Percentiles rank a stretch among this genome's conserved stretches.
Evolutionary conservation across 2,113 vertebrate species (phyloP).

Genomic region (Gila orcuttii): DNA sequence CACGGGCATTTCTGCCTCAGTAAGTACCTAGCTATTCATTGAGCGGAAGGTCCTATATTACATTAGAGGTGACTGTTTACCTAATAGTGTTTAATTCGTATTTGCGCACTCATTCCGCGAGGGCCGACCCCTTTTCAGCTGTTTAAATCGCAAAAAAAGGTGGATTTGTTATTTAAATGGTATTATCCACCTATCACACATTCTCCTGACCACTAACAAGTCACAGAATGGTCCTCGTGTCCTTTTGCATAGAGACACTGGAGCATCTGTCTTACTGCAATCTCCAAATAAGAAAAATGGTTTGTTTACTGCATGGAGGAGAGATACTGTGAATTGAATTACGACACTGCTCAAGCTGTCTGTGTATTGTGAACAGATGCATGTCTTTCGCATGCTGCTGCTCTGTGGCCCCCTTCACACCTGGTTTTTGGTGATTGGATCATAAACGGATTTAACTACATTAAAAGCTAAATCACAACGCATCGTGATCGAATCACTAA

Average conservation of each 20-base stretch:
- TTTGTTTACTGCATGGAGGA: slow-evolving; percentile 54
- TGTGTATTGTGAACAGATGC: slow-evolving; percentile 43
- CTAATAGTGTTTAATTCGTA: slow-evolving; percentile 17
- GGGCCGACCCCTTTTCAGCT: slow-evolving; percentile 5
- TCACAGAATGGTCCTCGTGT: slow-evolving; percentile 35
- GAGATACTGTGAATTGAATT: slow-evolving; percentile 49
- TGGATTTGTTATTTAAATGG: slow-evolving; percentile 39
- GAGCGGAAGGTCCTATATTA: slow-evolving; percentile 12
- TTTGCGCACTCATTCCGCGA: not conserved
- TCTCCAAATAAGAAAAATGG: slow-evolving; percentile 51
- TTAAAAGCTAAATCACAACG: not conserved
- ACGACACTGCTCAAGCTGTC: slow-evolving; percentile 30
- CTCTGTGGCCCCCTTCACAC: slow-evolving; percentile 14
- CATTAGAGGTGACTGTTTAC: slow-evolving; percentile 30
- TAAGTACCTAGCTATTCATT: slow-evolving; percentile 23
- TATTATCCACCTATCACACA: slow-evolving; percentile 37
- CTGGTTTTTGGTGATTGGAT: slow-evolving; percentile 11
- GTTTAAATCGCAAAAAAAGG: slow-evolving; percentile 23
- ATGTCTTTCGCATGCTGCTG: not conserved
- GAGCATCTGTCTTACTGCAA: slow-evolving; percentile 29
- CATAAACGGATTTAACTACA: not conserved
- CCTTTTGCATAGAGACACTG: slow-evolving; percentile 36
- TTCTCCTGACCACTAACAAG: slow-evolving; percentile 44
- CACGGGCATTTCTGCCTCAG: slow-evolving; percentile 27
- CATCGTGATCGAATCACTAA: not conserved